Base-by-base conservation (phyloP, 2,113 vertebrate species). In the Mobula birostris region DNA sequence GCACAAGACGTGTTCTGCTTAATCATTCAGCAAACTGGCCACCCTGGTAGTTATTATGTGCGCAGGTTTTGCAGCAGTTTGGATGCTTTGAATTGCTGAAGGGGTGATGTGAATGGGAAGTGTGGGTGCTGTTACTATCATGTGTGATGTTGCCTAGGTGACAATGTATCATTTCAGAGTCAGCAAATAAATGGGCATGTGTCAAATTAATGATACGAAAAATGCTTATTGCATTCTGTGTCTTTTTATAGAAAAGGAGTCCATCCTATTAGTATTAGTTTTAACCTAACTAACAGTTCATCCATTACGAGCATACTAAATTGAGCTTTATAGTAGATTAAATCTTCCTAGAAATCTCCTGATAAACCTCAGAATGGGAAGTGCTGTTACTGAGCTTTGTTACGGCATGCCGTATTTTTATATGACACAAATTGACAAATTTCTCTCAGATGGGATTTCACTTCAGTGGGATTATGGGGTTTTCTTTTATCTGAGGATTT, bases 401-500 rank as follows among this genome's bases (percentile, higher is more conserved):
- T 14, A 91, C 7, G 7, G 2, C 48, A 66, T 68, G 17, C n/a
- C 19, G n/a, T 14, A 91, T 36, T 32, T 32, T 91, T 68, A 63
- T 91, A 68, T 36, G 32, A 32, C 87, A 36, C 68, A 27, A 91
- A 68, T 91, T 68, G 63, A 36, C 87, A 91, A 88, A 66, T 91
- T 36, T 68, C 63, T 91, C 63, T 32, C 85, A 66, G 61, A 91
- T 68, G 87, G n/a, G 29, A 91, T 91, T 91, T 91, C 87, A 32
- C n/a, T 91, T 12, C 36, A 68, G 36, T 17, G 61, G 68, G 87
- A 91, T 68, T n/a, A 48, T 68, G 29, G n/a, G 24, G 87, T 91
- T 91, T 5, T 63, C 87, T 91, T 87, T 91, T 91, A 91, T 91
- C 87, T 36, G n/a, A 68, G 14, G 87, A 68, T 68, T 91, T n/a